phyloP scores from a whole-genome alignment of 2,888 invertebrate species.

The Xestia sexstrigata region DNA sequence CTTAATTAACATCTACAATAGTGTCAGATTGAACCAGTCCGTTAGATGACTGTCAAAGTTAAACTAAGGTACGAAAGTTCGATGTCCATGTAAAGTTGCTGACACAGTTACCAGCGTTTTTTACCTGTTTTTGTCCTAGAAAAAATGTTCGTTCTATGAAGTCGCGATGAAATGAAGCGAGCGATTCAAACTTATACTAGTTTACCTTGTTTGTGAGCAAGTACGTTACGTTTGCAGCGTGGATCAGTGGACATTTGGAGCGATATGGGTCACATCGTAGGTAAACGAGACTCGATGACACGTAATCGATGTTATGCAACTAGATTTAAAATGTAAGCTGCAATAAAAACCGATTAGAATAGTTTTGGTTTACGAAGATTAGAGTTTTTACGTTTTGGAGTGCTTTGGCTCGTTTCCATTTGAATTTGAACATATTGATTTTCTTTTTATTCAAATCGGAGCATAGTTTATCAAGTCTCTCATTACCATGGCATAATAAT shows the following conservation, averaged over 20 bases:
- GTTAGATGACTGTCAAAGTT: background rate
- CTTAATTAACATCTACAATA: background rate
- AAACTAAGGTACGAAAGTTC: background rate
- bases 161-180: constrained; percentile 51
- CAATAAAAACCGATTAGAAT: constrained; percentile 23
- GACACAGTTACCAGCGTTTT: constrained; percentile 36
- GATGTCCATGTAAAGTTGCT: constrained; percentile 15
- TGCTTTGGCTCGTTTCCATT: constrained; percentile 27
- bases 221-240: constrained; percentile 66
- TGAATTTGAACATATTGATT: constrained; percentile 4
- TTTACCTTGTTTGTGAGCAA: constrained; percentile 64
- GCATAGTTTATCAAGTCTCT: constrained; percentile 2
- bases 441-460: constrained; percentile 21
- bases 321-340: constrained; percentile 37
- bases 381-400: constrained; percentile 6
- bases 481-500: constrained; percentile 43
- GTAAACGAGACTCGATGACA: constrained; percentile 53
- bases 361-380: constrained; percentile 16
- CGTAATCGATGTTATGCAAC: constrained; percentile 69
- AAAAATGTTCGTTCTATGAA: constrained; percentile 41
- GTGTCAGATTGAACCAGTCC: background rate
- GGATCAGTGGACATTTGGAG: constrained; percentile 70
- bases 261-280: constrained; percentile 70
- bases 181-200: constrained; percentile 50
- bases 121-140: constrained; percentile 57